Base-by-base conservation (phyloP, 2,888 invertebrate genomes). In the Drosophila birchii region DNA sequence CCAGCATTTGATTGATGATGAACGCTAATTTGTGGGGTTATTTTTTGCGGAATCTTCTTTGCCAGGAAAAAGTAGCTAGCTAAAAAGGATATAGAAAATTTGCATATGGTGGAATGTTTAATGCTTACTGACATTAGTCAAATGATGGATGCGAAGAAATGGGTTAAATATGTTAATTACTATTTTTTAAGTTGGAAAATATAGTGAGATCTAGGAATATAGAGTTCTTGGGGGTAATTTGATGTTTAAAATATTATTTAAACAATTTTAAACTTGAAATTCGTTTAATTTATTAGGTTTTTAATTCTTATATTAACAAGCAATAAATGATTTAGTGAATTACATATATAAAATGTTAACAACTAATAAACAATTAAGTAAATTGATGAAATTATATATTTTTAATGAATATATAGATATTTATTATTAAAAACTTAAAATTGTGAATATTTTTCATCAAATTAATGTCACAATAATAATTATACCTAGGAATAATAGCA, bases 1-100 rank as follows among this genome's bases (percentile, higher is more conserved):
- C 55, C 54, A 16, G 39, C 51, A 51, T 57, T 61, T 72, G 71
- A 72, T 72, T 72, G 72, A 72, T 72, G 72, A 72, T 71, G 72
- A 53, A 51, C 56, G 71, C 71, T 61, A 70, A 70, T 71, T 71
- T 61, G 38, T 47, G 45, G 53, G 56, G n/a, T 32, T 51, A 23
- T 47, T 70, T 47, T 47, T 47, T 39, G n/a, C 1, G 9, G 16
- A 2, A 18, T 3, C 39, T 43, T 34, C 34, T 41, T 51, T 20
- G 49, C 8, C n/a, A 32, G 26, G 43, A 5, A 32, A 49, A 20
- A 49, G 26, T 34, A 51, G 34, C 36, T 36, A 18, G 34, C 14
- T 29, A 20, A 16, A 45, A 18, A 23, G n/a, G n/a, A 34, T 16
- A 11, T 38, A 20, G 44, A 14, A 34, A 18, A 56, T 68, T 47